Base-by-base conservation (phyloP, 1,140 invertebrate species). In the Neocloeon triangulifer region DNA sequence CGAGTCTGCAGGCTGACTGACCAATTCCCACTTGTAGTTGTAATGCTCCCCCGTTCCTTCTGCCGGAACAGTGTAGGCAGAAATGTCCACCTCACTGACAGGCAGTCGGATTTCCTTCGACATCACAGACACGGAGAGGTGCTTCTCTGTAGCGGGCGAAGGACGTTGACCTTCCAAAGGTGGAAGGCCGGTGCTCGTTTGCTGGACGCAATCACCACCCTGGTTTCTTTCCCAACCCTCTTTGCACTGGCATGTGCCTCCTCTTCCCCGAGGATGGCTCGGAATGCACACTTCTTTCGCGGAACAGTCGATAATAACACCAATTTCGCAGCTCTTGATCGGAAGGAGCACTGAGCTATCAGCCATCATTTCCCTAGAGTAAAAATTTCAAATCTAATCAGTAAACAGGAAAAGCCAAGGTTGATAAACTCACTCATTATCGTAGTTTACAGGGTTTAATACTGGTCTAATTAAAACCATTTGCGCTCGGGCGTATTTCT, bases 11-110 rank as follows among this genome's bases (percentile, higher is more conserved):
- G 84, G 82, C 45, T 81, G 70, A 34, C 71, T 69, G 20, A 91
- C 58, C 9, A 89, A 56, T 15, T 67, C 77, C 88, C 88, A 94
- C 14, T 74, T 68, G 55, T 88, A 92, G 39, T 73, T 74, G 48
- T 88, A 91, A 47, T 74, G 72, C 30, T 68, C 66, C 37, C 53
- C 55, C 52, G 32, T 56, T 36, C 67, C 59, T 44, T 76, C 73
- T 40, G 71, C 65, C 22, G 81, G 79, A 13, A 80, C 62, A 4
- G 73, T 79, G 45, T 71, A 80, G 1, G 78, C 81, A 12, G 72
- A 73, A 20, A 91, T 52, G 4, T 67, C 73, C 2, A 73, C 72
- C 52, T 74, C 67, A 50, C 77, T 74, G 34, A 72, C 65, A 4
- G 80, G 80, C 27, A 82, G 31, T 51, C 55, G 38, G 34, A 62